Conservation (phyloP, 2,797 vertebrate species). For the Orientallactaga sibirica region DNA sequence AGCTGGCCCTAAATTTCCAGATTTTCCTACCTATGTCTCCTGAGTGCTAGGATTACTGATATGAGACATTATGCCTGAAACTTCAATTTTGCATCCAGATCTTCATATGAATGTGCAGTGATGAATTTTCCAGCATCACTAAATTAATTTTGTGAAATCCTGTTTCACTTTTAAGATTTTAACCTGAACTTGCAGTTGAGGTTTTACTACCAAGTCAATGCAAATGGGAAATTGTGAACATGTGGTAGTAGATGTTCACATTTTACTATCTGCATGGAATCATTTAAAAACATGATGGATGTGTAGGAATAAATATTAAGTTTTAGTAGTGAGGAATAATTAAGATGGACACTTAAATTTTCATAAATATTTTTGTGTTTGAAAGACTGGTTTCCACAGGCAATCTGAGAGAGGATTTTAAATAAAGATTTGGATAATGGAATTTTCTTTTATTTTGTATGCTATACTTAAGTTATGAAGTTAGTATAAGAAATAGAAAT, state of each 20-base stretch:
- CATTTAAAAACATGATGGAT: constrained; percentile 16
- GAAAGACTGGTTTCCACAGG: constrained; percentile 28
- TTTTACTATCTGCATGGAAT: constrained; percentile 16
- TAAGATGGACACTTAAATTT: background rate
- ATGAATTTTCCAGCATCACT: constrained; percentile 32
- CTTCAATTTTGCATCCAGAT: background rate
- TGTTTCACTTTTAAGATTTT: constrained; percentile 16
- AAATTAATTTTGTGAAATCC: constrained; percentile 51
- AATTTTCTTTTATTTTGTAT: background rate
- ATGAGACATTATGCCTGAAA: too few relatives aligned
- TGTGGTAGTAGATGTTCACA: constrained; percentile 1
- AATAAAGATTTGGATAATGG: constrained; percentile 48
- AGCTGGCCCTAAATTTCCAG: too few relatives aligned
- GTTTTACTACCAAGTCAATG: constrained; percentile 7
- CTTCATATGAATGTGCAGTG: background rate
- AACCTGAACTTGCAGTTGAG: constrained; percentile 18
- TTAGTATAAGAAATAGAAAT: constrained; percentile 6
- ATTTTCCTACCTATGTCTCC: too few relatives aligned
- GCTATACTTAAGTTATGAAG: constrained; percentile 45
- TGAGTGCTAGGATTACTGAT: too few relatives aligned
- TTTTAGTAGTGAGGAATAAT: background rate
- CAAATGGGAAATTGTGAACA: too few relatives aligned
- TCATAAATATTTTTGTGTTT: constrained; percentile 43
- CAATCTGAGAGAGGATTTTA: constrained; percentile 2
- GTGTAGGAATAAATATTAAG: background rate